Conservation (phyloP, 2,888 invertebrate genomes). For the Ephialtes manifestator region DNA sequence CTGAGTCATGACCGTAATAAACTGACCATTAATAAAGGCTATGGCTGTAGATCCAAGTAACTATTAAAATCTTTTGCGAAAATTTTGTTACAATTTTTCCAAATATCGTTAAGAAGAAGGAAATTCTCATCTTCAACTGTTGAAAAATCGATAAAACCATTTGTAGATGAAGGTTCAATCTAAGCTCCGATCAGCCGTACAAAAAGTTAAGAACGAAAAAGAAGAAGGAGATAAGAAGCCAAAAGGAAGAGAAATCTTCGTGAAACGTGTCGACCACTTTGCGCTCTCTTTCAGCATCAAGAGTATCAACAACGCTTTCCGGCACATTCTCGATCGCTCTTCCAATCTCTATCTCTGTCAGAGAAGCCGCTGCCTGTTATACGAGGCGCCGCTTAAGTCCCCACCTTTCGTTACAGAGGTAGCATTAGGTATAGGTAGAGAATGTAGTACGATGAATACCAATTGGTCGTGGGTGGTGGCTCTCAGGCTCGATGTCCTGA, state of each 20-base stretch:
- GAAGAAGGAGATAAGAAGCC: neutral
- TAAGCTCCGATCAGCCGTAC: neutral
- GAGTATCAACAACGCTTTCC: neutral
- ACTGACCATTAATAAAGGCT: neutral
- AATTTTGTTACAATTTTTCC: neutral
- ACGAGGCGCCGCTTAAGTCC: conserved; percentile 50
- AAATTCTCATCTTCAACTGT: neutral
- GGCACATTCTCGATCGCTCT: conserved; percentile 14
- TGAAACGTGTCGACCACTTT: conserved; percentile 21
- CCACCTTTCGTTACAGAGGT: conserved; percentile 43
- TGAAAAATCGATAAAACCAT: neutral
- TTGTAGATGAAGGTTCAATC: neutral
- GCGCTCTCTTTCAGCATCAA: neutral
- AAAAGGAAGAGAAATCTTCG: conserved; percentile 5
- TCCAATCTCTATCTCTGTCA: neutral
- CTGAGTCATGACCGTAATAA: neutral
- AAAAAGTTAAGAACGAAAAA: neutral
- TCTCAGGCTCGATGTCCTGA: conserved; percentile 60
- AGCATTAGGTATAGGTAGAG: conserved; percentile 56
- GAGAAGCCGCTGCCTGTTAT: neutral
- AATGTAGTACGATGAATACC: conserved; percentile 67
- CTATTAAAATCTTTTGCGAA: neutral
- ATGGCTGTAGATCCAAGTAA: too few relatives aligned
- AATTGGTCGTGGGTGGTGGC: conserved; percentile 58
- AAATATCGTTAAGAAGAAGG: neutral